Evolutionary conservation across 1,140 invertebrate species (phyloP).

Genomic region (Plectrocnemia conspersa): DNA sequence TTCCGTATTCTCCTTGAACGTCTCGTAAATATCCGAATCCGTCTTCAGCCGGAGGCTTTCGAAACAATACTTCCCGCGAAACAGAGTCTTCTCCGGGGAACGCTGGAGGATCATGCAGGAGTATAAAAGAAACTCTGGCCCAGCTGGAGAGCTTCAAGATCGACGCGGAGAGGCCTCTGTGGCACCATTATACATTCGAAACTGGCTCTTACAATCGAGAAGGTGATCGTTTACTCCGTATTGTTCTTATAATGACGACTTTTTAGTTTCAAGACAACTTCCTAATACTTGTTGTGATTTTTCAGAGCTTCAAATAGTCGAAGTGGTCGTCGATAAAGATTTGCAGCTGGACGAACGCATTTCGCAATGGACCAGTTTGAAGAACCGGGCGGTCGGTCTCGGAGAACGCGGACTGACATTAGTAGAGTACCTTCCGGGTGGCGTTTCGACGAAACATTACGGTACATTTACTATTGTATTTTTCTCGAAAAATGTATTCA

Average conservation of each 20-base stretch:
- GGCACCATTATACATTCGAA: conserved; percentile 23
- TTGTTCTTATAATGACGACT: background rate
- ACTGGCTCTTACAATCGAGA: conserved; percentile 31
- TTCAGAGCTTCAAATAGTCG: conserved; percentile 23
- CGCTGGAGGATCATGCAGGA: background rate
- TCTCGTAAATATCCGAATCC: conserved; percentile 11
- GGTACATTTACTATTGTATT: too few relatives aligned
- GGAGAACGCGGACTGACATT: conserved; percentile 25
- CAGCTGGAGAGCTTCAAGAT: conserved; percentile 7
- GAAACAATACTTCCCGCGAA: background rate
- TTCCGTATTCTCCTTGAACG: background rate
- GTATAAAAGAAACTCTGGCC: conserved; percentile 2
- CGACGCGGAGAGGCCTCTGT: conserved; percentile 20
- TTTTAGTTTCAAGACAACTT: background rate
- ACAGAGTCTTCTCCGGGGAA: background rate
- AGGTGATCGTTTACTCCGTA: conserved; percentile 14
- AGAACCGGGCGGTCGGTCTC: conserved; percentile 20
- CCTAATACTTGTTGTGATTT: conserved; percentile 2
- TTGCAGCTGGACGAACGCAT: conserved; percentile 23
- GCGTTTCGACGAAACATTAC: conserved; percentile 20
- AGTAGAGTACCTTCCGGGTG: conserved; percentile 15
- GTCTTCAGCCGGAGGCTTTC: background rate
- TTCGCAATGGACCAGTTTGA: conserved; percentile 24
- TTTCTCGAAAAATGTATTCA: too few relatives aligned
- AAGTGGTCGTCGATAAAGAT: conserved; percentile 27